Conservation (phyloP, 2,888 invertebrate species). For the Tortrix viridana region DNA sequence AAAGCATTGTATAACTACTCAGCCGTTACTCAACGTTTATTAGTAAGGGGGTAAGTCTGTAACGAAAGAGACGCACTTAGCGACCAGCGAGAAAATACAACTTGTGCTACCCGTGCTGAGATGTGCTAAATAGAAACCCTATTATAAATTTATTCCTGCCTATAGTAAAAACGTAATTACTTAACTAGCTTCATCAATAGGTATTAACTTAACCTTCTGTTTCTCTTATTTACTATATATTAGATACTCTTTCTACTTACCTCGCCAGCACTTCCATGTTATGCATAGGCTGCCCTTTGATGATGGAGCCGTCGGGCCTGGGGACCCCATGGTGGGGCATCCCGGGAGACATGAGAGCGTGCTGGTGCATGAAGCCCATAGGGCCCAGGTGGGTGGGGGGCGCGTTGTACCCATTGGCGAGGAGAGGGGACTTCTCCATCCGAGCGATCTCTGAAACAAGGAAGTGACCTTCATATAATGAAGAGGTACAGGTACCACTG, state of each 20-base stretch:
- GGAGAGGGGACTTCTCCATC: slow-evolving; percentile 95
- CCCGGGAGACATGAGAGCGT: slow-evolving; percentile 95
- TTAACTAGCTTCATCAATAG: too few species aligned
- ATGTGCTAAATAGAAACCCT: too few species aligned
- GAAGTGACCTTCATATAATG: slow-evolving; percentile 33
- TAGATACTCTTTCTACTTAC: slow-evolving; percentile 65
- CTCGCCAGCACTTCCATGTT: slow-evolving; percentile 96
- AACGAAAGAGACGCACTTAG: too few species aligned
- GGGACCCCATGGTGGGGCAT: slow-evolving; percentile 93
- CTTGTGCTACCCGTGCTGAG: too few species aligned
- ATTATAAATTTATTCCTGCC: too few species aligned
- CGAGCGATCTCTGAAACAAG: slow-evolving; percentile 90
- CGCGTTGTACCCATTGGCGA: slow-evolving; percentile 97
- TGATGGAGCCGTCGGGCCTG: slow-evolving; percentile 91
- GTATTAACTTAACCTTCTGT: too few species aligned
- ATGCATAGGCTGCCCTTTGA: slow-evolving; percentile 93
- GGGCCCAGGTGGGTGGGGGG: slow-evolving; percentile 96
- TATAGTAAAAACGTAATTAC: too few species aligned
- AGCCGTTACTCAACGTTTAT: too few species aligned
- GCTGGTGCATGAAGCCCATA: slow-evolving; percentile 97
- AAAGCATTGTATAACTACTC: too few species aligned
- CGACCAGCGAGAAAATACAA: too few species aligned
- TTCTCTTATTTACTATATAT: too few species aligned
- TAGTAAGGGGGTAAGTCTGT: too few species aligned
- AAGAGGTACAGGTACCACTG: slow-evolving; percentile 39